Percentiles rank a stretch among this genome's conserved stretches.
These are phyloP conservation scores for Micromys minutus DNA, from an alignment of 2,113 vertebrate species.

Conservation along the genomic window DNA sequence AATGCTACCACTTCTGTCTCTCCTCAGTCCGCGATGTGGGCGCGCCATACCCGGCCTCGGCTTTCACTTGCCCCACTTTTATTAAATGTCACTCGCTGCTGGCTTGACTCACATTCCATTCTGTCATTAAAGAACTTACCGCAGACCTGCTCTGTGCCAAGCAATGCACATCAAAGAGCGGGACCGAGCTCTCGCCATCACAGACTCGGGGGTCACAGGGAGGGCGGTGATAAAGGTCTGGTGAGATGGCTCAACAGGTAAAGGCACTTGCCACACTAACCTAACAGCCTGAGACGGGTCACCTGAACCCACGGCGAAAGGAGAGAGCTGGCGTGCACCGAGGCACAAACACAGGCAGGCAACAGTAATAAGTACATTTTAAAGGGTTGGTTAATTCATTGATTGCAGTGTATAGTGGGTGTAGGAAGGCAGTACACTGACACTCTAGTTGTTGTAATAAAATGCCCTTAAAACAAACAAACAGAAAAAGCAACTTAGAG, in stretches of 20 bases:
- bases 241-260: too few relatives aligned
- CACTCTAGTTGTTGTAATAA: background rate
- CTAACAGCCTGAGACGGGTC: background rate
- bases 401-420: background rate
- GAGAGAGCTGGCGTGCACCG: background rate
- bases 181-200: background rate
- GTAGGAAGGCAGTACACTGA: background rate
- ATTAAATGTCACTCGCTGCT: background rate
- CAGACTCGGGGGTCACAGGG: too few relatives aligned
- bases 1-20: too few relatives aligned
- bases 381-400: background rate
- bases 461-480: too few relatives aligned
- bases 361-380: background rate
- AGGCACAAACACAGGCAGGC: background rate
- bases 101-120: background rate
- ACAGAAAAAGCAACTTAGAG: background rate
- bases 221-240: background rate
- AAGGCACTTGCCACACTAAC: background rate
- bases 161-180: background rate
- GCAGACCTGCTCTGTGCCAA: background rate
- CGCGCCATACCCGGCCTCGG: background rate
- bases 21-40: background rate
- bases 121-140: background rate
- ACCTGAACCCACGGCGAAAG: background rate
- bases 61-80: background rate